Evolutionary conservation across 2,797 vertebrate genomes (phyloP).

Genomic region (Botia almorhae): DNA sequence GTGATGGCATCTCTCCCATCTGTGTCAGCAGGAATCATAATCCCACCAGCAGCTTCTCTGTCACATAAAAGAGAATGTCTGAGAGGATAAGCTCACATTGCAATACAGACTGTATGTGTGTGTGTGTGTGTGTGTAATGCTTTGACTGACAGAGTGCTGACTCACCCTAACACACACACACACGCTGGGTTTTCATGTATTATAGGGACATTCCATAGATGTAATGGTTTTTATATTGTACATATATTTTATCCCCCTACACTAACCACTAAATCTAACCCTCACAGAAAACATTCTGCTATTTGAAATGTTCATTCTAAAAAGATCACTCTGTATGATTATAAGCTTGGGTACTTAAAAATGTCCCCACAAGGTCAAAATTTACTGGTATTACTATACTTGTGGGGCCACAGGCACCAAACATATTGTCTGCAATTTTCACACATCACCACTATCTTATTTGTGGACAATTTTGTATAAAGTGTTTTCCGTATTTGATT

Average conservation of each 20-base stretch:
- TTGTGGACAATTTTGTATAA: slow-evolving; percentile 1
- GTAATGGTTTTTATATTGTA: too few species aligned
- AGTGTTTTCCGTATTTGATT: neutral
- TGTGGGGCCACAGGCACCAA: neutral
- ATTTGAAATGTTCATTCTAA: too few species aligned
- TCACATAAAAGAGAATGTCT: slow-evolving; percentile 54
- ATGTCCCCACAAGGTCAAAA: too few species aligned
- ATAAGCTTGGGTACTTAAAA: too few species aligned
- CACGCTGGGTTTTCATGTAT: neutral
- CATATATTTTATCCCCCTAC: too few species aligned
- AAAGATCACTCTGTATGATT: neutral
- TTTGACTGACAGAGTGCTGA: slow-evolving; percentile 34
- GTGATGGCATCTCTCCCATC: slow-evolving; percentile 11
- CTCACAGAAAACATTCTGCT: too few species aligned
- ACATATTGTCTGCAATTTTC: neutral
- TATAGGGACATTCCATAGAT: too few species aligned
- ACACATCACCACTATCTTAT: neutral
- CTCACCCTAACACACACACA: slow-evolving; percentile 27
- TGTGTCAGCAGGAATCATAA: slow-evolving; percentile 56
- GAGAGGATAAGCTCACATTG: slow-evolving; percentile 43
- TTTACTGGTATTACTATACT: too few species aligned
- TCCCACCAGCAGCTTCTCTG: slow-evolving; percentile 48
- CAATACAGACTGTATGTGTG: slow-evolving; percentile 16
- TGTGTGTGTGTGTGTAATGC: slow-evolving; percentile 11
- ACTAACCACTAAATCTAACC: too few species aligned